These are phyloP conservation scores for Piscicola geometra DNA, from an alignment of 2,888 invertebrate species.

Conservation along the genomic window DNA sequence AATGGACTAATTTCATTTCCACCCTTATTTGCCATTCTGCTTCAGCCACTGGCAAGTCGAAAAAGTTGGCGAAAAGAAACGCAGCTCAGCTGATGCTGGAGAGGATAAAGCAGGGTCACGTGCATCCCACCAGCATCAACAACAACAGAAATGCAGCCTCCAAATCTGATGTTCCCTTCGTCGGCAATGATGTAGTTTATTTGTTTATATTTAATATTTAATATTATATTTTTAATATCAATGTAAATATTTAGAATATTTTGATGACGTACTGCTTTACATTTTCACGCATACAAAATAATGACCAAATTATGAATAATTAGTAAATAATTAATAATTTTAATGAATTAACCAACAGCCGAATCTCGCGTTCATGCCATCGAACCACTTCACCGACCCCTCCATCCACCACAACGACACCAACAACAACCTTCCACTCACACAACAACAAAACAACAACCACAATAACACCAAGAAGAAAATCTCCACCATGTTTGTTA, in stretches of 20 bases:
- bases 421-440: not conserved
- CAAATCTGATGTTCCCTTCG: slow-evolving; percentile 48
- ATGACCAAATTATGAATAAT: too few relatives aligned
- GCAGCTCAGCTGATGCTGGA: slow-evolving; percentile 85
- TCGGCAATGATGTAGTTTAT: slow-evolving; percentile 63
- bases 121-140: slow-evolving; percentile 59
- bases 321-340: too few relatives aligned
- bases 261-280: too few relatives aligned
- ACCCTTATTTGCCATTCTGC: not conserved
- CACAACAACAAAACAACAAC: not conserved
- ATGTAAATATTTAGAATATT: too few relatives aligned
- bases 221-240: too few relatives aligned
- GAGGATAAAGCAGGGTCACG: slow-evolving; percentile 68
- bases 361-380: too few relatives aligned
- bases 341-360: too few relatives aligned
- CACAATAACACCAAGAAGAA: not conserved
- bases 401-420: not conserved
- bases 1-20: not conserved
- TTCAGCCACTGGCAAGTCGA: slow-evolving; percentile 72
- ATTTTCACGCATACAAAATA: too few relatives aligned
- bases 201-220: too few relatives aligned
- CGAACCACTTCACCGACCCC: too few relatives aligned
- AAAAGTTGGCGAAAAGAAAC: slow-evolving; percentile 91
- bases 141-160: slow-evolving; percentile 61
- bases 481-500: not conserved